Base-by-base conservation (phyloP, 2,797 vertebrate genomes). In the Danionella dracula region DNA sequence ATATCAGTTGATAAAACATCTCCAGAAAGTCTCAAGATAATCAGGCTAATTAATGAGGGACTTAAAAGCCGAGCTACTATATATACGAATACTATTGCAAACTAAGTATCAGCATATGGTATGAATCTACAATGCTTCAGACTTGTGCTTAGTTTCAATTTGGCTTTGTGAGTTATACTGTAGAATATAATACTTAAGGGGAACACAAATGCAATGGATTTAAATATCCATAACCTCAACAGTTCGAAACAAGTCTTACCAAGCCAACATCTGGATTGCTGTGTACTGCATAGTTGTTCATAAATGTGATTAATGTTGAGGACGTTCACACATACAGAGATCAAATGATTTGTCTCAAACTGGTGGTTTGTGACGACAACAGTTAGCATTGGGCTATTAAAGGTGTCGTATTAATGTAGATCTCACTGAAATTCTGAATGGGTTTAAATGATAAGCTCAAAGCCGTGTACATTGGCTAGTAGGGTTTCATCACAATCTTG, bases 211-310 rank as follows among this genome's bases (percentile, higher is more conserved):
- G 23, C 23, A 27, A 6, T 62, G 40, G 20, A 40, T 78, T 67
- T 57, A 68, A 61, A 65, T 71, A 58, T 70, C 76, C 27, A 19
- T 65, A 77, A 27, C 44, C 12, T 34, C 70, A 50, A 73, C 55
- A 76, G 59, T 64, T 38, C 34, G 37, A 27, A 21, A 59, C n/a
- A n/a, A 21, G 15, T 59, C n/a, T 37, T 40, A 64, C 45, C 44
- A 68, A 75, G 41, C 59, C 20, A 20, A 42, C 23, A 21, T 35
- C 42, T 55, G 37, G 64, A 56, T 35, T 41, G 69, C 37, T 10
- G 17, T 54, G n/a, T 42, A 21, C 23, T 53, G 37, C 42, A 29
- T 34, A 32, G 27, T 55, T 34, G 44, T 23, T 64, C 27, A 51
- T 23, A 42, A 37, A 40, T 21, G n/a, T 21, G 19, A 37, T 48